Evolutionary conservation across 2,797 vertebrate species (phyloP), one percentile per base, ranked within the genome.

Genomic region (Muscicapa comitata): DNA sequence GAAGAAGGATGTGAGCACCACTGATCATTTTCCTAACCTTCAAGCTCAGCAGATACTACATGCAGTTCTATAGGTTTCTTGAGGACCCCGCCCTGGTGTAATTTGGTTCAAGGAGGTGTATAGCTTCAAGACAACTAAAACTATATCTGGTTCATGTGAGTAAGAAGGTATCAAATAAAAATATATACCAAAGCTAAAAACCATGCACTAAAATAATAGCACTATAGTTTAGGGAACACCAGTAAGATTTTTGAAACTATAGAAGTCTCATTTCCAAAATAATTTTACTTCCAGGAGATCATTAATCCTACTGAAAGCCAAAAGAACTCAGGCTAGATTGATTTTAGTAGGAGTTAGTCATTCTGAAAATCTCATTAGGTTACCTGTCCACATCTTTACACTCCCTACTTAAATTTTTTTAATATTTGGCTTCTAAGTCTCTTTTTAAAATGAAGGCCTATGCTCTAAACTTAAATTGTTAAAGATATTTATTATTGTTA

Each of bases 301-400:
- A 71, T 93, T 79, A 95, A 87, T 87, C 61, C 67, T 63, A 47
- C 17, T 86, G 90, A 94, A 95, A 92, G 57, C 63, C 71, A 74
- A 92, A 71, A 19, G 42, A 21, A 61, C 59, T 71, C 67, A 85
- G 26, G 11, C 13, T 85, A 73, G 74, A 88, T 87, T 89, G 71
- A 81, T 93, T 92, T 92, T 71, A 62, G 74, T 67, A 45, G 61
- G 89, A 95, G 91, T 85, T 77, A 92, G 48, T 93, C 37, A 89
- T 91, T 89, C 73, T 71, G 63, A 94, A 95, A 96, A 94, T 92
- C 89, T 95, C 89, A 82, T 96, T 96, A 94, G n/a, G 45, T 29
- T 87, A 92, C 74, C 71, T 91, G 74, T 94, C 89, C 67, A 59
- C 61, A 82, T 35, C 81, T 92, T 94, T 82, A 76, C 37, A 73